Evolutionary conservation across 2,113 vertebrate genomes (phyloP).

Genomic region (Neolamprologus sp.): DNA sequence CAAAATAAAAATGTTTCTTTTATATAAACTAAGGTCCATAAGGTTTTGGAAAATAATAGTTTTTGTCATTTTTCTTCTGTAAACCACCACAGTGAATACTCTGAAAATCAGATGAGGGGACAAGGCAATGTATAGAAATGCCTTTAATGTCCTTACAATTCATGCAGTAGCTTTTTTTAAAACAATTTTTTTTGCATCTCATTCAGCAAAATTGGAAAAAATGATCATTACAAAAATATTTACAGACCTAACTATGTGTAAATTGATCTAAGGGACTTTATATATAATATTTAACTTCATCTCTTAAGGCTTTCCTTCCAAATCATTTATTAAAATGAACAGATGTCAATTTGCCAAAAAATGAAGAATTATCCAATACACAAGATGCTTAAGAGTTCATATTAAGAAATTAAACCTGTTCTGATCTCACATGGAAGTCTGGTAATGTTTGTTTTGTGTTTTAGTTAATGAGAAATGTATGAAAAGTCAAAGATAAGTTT

Average conservation of each 20-base stretch:
- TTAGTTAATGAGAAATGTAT: background rate
- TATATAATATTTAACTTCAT: background rate
- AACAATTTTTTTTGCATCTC: fast-evolving
- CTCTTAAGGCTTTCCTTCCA: background rate
- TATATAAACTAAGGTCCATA: background rate
- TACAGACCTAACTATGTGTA: background rate
- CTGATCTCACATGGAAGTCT: background rate
- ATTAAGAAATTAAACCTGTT: background rate
- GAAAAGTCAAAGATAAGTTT: background rate
- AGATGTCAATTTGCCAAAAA: background rate
- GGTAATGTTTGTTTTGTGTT: background rate
- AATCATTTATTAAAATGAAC: background rate
- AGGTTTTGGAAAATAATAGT: background rate
- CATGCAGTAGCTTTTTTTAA: background rate
- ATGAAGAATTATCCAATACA: background rate
- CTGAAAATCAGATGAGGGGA: background rate
- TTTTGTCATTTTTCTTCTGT: background rate
- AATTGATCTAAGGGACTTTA: background rate
- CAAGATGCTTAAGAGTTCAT: background rate
- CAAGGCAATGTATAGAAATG: fast-evolving
- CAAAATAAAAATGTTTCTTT: background rate
- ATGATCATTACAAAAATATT: fast-evolving
- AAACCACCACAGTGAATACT: background rate
- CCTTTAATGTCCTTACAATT: background rate
- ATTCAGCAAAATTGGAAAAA: background rate